Base-by-base conservation (phyloP, 2,113 vertebrate genomes). In the Nicator chloris region DNA sequence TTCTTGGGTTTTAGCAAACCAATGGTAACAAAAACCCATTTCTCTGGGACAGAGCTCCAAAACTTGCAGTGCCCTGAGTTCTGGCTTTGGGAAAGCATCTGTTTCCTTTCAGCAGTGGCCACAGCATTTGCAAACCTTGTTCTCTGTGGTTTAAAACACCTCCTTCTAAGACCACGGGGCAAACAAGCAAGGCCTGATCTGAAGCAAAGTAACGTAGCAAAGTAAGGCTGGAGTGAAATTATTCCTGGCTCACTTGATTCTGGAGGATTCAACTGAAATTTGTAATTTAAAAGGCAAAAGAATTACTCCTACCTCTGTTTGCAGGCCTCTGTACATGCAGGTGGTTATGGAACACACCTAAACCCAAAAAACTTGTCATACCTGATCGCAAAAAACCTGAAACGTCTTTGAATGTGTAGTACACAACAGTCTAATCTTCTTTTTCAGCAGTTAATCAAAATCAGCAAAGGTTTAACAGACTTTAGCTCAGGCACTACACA, bases 1-100 rank as follows among this genome's bases (percentile, higher is more conserved):
- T 70, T 84, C 86, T 71, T 61, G 86, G 72, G 6, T 56, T 95
- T 89, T 56, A 95, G 86, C 78, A 96, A 96, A 92, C 39, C 60
- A 24, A 1, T 21, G 61, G 83, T 68, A 92, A 97, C 82, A 96
- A 95, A 96, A 23, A 26, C 44, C n/a, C 31, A 37, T 64, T 93
- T 86, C 69, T 92, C 60, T 26, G 45, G 79, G 61, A 91, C 17
- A 37, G 16, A 30, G 44, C 61, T 95, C 61, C 81, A 87, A 70
- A 84, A 33, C 61, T 42, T 84, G 69, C 77, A 35, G 53, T 75
- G 69, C 66, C 40, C 14, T 13, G n/a, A 91, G 69, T 22, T 50
- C 21, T 89, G 45, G 31, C 37, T 60, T 71, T 71, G 61, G 90
- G 60, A 83, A 82, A 78, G 72, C 81, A 86, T 79, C 83, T 81